Percentiles rank a stretch among this genome's conserved stretches.
These are phyloP conservation scores for Neoaliturus tenellus DNA, from an alignment of 2,888 invertebrate species.

Conservation along the genomic window DNA sequence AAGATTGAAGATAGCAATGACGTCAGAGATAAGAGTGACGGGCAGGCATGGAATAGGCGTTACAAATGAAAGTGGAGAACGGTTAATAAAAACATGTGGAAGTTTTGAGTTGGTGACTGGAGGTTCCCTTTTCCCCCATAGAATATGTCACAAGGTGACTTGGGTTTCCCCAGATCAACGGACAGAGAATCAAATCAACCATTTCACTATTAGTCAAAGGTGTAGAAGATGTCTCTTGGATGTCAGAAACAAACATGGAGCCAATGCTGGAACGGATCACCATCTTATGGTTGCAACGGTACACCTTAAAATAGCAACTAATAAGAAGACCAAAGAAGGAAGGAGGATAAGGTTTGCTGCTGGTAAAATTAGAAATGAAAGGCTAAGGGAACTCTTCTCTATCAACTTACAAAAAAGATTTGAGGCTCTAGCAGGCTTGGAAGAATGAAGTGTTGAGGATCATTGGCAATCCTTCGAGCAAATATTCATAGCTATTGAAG, in stretches of 20 bases:
- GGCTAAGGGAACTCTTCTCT: neutral
- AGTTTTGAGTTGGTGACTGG: slow-evolving; percentile 28
- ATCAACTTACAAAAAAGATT: neutral
- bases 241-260: slow-evolving; percentile 50
- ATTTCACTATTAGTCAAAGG: slow-evolving; percentile 49
- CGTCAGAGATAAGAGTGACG: neutral
- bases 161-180: slow-evolving; percentile 59
- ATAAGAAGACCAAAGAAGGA: neutral
- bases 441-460: neutral
- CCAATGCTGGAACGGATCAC: slow-evolving; percentile 55
- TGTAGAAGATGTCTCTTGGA: neutral
- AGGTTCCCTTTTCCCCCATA: slow-evolving; percentile 23
- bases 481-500: neutral
- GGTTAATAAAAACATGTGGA: slow-evolving; percentile 46
- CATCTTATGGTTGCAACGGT: slow-evolving; percentile 45
- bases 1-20: too few relatives aligned
- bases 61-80: slow-evolving; percentile 1
- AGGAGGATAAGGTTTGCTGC: neutral
- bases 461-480: neutral
- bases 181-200: slow-evolving; percentile 59
- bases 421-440: neutral
- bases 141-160: slow-evolving; percentile 55
- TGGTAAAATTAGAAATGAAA: neutral
- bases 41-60: slow-evolving; percentile 3
- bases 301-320: slow-evolving; percentile 50